Percentiles rank a stretch among this genome's conserved stretches.
Evolutionary conservation across 2,113 vertebrate species (phyloP).

Genomic region (Pelmatolapia mariae): DNA sequence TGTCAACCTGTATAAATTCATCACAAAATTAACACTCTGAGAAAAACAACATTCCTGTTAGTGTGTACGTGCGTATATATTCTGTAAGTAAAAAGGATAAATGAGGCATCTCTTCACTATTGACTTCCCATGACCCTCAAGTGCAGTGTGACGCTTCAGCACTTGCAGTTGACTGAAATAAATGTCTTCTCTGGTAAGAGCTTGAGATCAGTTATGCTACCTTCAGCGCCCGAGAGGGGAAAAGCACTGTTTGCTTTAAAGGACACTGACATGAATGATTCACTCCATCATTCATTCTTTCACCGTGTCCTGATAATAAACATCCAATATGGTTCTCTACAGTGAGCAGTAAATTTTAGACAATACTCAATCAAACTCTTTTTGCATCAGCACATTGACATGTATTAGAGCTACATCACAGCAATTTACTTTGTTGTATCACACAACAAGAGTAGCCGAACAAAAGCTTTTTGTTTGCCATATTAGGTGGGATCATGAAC

Average conservation of each 20-base stretch:
- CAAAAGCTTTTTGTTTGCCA: neutral
- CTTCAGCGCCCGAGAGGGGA: neutral
- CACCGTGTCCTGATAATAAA: neutral
- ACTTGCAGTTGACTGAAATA: constrained; percentile 21
- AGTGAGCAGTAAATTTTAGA: neutral
- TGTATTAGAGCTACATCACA: neutral
- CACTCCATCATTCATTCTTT: neutral
- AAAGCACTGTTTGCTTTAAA: constrained; percentile 3
- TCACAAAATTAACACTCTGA: constrained; percentile 38
- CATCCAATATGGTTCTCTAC: neutral
- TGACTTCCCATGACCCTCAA: constrained; percentile 37
- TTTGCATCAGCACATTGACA: neutral
- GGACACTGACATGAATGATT: neutral
- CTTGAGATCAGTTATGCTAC: neutral
- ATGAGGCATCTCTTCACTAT: constrained; percentile 23
- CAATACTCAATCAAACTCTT: neutral
- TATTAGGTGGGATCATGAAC: neutral
- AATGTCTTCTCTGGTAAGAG: neutral
- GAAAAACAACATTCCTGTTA: neutral
- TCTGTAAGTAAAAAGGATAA: constrained; percentile 44
- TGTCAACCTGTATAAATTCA: constrained; percentile 31
- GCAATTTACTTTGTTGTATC: neutral
- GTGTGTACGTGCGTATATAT: neutral
- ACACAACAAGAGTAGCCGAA: neutral
- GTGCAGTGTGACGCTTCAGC: neutral